Percentiles rank a stretch among this genome's conserved stretches.
Conservation (phyloP, 2,113 vertebrate species). For the Leiothrix lutea region DNA sequence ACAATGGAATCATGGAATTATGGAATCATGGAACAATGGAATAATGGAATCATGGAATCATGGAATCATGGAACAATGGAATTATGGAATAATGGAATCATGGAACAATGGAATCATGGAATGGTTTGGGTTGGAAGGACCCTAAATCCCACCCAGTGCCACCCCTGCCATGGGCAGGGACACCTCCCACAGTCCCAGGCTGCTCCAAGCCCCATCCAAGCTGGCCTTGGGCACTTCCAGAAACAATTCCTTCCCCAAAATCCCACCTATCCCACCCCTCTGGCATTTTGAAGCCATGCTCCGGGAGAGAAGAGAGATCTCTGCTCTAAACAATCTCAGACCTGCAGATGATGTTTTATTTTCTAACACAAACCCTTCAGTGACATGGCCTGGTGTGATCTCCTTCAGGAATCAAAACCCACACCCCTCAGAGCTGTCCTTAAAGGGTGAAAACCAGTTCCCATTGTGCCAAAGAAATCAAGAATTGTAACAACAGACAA, state of each 20-base stretch:
- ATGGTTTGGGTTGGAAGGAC: neutral
- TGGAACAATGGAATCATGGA: neutral
- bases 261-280: neutral
- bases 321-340: neutral
- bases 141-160: neutral
- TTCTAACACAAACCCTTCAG: neutral
- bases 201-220: neutral
- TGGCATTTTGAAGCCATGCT: neutral
- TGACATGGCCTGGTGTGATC: neutral
- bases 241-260: neutral
- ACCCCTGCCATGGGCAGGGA: neutral
- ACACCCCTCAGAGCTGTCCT: neutral
- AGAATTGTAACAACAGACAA: neutral
- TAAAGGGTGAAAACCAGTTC: neutral
- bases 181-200: neutral
- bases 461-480: neutral
- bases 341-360: neutral
- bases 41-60: neutral
- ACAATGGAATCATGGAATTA: neutral
- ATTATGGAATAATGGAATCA: neutral
- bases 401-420: neutral
- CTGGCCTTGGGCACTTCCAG: fast-evolving
- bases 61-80: neutral
- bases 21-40: no score
- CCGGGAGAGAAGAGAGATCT: neutral